Percentiles rank a stretch among this genome's conserved stretches.
phyloP scores from a whole-genome alignment of 2,888 invertebrate genomes.

The Drosophila mimetica region DNA sequence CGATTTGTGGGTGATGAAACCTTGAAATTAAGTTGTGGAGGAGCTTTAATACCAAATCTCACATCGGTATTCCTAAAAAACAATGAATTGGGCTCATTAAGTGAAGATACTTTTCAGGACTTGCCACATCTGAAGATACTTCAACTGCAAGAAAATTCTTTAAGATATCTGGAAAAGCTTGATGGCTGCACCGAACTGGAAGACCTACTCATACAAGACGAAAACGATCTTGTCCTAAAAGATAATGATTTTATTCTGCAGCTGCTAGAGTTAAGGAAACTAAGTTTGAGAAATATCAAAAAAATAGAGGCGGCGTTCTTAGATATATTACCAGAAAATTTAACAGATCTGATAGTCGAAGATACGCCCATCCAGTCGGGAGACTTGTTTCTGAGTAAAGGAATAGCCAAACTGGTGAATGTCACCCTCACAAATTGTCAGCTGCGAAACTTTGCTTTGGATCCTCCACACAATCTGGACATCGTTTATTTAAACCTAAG shows the following conservation, averaged over 20 bases:
- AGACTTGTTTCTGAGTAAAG: constrained; percentile 33
- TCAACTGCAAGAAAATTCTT: constrained; percentile 65
- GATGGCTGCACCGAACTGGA: constrained; percentile 52
- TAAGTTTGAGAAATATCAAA: constrained; percentile 61
- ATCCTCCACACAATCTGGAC: constrained; percentile 32
- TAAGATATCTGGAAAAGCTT: constrained; percentile 64
- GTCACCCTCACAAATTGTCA: constrained; percentile 69
- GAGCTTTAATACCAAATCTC: constrained; percentile 11
- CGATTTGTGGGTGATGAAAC: constrained; percentile 73
- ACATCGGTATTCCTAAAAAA: constrained; percentile 52
- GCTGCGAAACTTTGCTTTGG: constrained; percentile 55
- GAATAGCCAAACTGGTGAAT: constrained; percentile 53
- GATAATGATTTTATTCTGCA: constrained; percentile 46
- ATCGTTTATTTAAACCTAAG: constrained; percentile 75
- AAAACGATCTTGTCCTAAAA: constrained; percentile 58
- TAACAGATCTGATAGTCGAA: constrained; percentile 59
- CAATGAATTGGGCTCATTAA: constrained; percentile 76
- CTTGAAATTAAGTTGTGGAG: constrained; percentile 62
- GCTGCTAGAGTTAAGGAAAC: constrained; percentile 25
- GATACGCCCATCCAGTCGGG: constrained; percentile 59
- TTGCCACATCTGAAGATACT: constrained; percentile 58
- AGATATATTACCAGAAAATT: constrained; percentile 60
- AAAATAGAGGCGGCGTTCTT: constrained; percentile 58
- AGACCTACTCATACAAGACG: constrained; percentile 55
- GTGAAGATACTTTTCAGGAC: constrained; percentile 56